Percentiles rank a stretch among this genome's conserved stretches.
These are phyloP conservation scores for Trichogramma dendrolimi DNA, from an alignment of 2,888 invertebrate species.

Conservation along the genomic window DNA sequence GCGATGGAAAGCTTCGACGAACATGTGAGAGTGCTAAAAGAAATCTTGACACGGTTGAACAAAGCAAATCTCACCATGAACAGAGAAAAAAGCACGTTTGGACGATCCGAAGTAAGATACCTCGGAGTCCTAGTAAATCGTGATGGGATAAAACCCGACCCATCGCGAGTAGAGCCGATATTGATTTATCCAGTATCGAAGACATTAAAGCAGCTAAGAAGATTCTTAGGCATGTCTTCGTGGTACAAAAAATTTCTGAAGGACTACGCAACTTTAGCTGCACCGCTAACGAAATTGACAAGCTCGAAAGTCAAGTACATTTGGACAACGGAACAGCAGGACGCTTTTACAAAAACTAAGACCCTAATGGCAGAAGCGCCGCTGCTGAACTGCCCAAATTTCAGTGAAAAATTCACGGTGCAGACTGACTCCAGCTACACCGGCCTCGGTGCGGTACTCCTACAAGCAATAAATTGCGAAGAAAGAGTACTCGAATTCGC, in stretches of 20 bases:
- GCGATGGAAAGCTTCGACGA: conserved; percentile 28
- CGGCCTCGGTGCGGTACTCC: no score
- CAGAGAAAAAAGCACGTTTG: conserved; percentile 29
- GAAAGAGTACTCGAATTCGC: no score
- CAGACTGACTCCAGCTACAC: conserved; percentile 14
- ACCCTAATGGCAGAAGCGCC: conserved; percentile 17
- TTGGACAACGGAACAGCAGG: conserved; percentile 13
- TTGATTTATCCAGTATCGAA: conserved; percentile 32
- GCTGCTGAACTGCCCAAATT: conserved; percentile 24
- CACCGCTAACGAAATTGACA: conserved; percentile 24
- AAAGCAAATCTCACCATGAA: conserved; percentile 23
- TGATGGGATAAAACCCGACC: conserved; percentile 31
- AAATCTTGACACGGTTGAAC: conserved; percentile 13
- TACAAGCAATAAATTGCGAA: no score
- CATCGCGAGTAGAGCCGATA: conserved; percentile 22
- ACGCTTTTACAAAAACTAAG: conserved; percentile 16
- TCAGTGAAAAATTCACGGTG: conserved; percentile 10
- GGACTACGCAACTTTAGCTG: conserved; percentile 29
- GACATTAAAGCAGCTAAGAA: conserved; percentile 30
- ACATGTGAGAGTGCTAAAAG: conserved; percentile 18
- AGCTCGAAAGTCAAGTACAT: not conserved
- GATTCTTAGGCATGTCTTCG: conserved; percentile 38
- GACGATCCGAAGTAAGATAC: conserved; percentile 29
- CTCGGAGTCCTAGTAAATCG: conserved; percentile 38
- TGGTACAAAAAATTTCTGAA: conserved; percentile 40